Evolutionary conservation across 2,888 invertebrate genomes (phyloP), one percentile per base, ranked within the genome.

Genomic region (Cinara cedri): DNA sequence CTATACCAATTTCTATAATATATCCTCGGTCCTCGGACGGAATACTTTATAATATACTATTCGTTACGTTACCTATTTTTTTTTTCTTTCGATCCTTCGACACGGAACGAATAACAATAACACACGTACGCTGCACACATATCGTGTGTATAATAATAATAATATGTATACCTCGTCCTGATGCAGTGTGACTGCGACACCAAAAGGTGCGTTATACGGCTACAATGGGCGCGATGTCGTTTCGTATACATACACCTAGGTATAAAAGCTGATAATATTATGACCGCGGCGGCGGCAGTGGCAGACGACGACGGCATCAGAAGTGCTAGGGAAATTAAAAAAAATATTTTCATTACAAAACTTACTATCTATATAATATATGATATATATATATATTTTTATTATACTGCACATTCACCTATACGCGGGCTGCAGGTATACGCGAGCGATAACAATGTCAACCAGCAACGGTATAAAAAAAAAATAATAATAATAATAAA

Each of bases 321-420:
- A 6, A 34, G 34, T 6, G 57, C 55, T n/a, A 46, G 51, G 51
- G 34, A 70, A 70, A 78, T 62, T 70, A 78, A 70, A 70, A 62
- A n/a, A n/a, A n/a, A n/a, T n/a, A 70, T 62, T 78, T 60, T 78
- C 57, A 57, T 78, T 49, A 62, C 76, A 44, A 44, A 19, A 16
- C 34, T 34, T 34, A 34, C 34, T 34, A 3, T 34, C 3, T 34
- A 34, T 34, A 34, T 34, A 34, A 34, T 34, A 34, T 34, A 34
- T n/a, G n/a, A n/a, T n/a, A n/a, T 34, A 34, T 34, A 34, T 34
- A 34, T 34, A 34, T 34, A 34, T n/a, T n/a, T n/a, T 34, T 4
- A 34, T 4, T 34, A 34, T 34, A 34, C 34, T 34, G n/a, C n/a
- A 34, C 34, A 6, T 34, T 34, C n/a, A n/a, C n/a, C n/a, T n/a